Evolutionary conservation across 2,888 invertebrate genomes (phyloP).

Genomic region (Ochlodes sylvanus): DNA sequence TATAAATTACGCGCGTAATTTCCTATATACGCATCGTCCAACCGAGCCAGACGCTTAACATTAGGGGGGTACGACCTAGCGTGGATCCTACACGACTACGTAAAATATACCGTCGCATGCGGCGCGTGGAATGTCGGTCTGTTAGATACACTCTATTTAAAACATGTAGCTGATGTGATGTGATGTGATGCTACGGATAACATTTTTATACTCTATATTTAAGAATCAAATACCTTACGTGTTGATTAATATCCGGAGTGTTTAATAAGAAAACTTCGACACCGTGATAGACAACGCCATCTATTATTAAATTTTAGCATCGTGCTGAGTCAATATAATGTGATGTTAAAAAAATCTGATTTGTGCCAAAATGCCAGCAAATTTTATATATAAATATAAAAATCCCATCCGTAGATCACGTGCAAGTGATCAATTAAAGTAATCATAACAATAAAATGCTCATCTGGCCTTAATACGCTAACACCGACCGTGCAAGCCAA

Average conservation of each 20-base stretch:
- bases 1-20: neutral
- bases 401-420: conserved; percentile 27
- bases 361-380: neutral
- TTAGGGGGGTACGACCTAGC: neutral
- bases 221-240: no score
- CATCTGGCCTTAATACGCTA: conserved; percentile 63
- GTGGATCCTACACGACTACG: conserved; percentile 5
- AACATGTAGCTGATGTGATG: conserved; percentile 22
- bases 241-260: no score
- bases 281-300: neutral
- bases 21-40: neutral
- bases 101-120: neutral
- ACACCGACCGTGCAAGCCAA: conserved; percentile 64
- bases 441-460: conserved; percentile 57
- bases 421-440: conserved; percentile 39
- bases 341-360: no score
- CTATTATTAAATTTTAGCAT: neutral
- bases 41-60: neutral
- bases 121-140: conserved; percentile 25
- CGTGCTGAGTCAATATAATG: no score
- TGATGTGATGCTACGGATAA: neutral
- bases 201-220: conserved; percentile 12
- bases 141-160: conserved; percentile 12
- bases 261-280: no score
- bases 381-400: neutral